A percentile compares a stretch with the other conserved stretches of the same genome.
Evolutionary conservation across 2,113 vertebrate species (phyloP).

Genomic region (Alces alces): DNA sequence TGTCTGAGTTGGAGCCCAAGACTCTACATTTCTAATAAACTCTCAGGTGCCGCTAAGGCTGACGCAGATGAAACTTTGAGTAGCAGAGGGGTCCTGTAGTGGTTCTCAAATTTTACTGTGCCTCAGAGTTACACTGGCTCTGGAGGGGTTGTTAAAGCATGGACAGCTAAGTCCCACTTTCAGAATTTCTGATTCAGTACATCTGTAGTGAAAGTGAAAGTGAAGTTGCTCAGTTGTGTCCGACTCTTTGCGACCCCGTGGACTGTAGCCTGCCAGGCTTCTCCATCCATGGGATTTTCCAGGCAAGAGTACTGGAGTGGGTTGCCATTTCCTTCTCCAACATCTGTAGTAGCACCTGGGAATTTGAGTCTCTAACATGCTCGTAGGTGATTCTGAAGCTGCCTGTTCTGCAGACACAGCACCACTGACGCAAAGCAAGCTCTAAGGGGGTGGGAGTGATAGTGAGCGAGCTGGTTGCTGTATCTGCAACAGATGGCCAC

Average conservation of each 20-base stretch:
- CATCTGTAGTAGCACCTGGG: background rate
- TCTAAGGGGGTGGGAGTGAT: background rate
- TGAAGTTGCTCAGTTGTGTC: no score
- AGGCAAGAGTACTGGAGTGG: no score
- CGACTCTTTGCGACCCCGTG: no score
- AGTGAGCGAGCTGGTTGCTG: background rate
- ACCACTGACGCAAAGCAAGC: background rate
- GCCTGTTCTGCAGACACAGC: background rate
- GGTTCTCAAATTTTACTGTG: background rate
- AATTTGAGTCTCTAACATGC: background rate
- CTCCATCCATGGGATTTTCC: no score
- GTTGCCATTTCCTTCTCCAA: no score
- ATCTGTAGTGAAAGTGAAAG: background rate
- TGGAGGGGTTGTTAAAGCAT: background rate
- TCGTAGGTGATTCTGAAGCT: background rate
- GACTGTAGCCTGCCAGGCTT: no score
- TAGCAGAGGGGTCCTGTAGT: background rate
- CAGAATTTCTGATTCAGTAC: background rate
- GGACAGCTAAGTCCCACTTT: background rate
- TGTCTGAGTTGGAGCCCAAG: background rate
- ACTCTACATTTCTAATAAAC: background rate
- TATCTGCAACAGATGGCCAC: conserved; percentile 40
- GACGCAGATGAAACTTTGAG: background rate
- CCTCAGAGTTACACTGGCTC: background rate
- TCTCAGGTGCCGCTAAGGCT: background rate